phyloP scores from a whole-genome alignment of 2,113 vertebrate species.

The Monarcha castaneiventris region DNA sequence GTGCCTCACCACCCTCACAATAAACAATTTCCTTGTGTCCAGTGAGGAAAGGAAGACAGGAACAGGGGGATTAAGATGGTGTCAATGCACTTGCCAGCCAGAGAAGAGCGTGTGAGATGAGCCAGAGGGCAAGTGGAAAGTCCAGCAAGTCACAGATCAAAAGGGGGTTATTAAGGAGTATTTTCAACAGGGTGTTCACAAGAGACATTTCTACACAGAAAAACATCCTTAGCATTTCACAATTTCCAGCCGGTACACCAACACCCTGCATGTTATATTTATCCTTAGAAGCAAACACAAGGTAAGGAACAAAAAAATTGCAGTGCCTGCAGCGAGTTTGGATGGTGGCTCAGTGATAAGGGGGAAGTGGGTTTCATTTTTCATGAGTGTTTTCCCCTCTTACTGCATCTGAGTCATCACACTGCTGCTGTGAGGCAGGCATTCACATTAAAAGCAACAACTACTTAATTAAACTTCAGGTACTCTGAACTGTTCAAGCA shows the following conservation, averaged over 20 bases:
- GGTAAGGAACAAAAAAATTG: background rate
- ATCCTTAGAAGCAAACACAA: background rate
- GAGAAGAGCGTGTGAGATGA: accelerated
- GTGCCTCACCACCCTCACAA: background rate
- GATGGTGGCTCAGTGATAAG: background rate
- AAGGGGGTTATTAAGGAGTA: background rate
- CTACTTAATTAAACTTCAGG: background rate
- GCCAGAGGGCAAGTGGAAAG: background rate
- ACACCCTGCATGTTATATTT: background rate
- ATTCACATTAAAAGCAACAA: background rate
- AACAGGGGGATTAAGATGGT: background rate
- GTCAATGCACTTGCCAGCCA: background rate
- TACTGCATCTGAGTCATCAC: background rate
- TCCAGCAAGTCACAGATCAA: background rate
- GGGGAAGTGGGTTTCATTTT: constrained; percentile 15
- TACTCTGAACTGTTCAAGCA: background rate
- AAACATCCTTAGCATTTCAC: background rate
- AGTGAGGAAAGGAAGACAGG: background rate
- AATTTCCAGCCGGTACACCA: background rate
- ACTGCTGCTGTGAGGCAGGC: background rate
- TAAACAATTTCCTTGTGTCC: background rate
- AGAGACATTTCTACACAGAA: background rate
- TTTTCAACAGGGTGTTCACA: background rate
- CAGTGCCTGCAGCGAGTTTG: background rate
- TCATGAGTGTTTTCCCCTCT: background rate